Base-by-base conservation (phyloP, 2,888 invertebrate genomes). In the Plagodis dolabraria region DNA sequence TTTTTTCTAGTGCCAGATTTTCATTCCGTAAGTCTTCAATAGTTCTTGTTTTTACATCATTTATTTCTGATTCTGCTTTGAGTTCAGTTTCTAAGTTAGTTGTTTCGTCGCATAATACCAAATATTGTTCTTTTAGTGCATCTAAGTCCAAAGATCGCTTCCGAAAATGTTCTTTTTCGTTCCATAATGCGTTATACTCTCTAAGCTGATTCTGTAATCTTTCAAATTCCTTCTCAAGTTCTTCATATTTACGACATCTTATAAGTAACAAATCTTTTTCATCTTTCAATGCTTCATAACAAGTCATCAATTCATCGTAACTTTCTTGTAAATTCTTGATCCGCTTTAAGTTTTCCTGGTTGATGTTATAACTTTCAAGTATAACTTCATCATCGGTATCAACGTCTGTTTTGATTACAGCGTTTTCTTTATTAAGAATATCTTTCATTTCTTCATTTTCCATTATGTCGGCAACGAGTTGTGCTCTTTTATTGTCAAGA, bases 381-480 rank as follows among this genome's bases (percentile, higher is more conserved):
- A 60, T 53, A 38, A 72, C 64, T 36, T 62, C 79, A 12, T 82
- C 77, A 52, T 70, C 67, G 4, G 77, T 74, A 38, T 33, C 36
- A 38, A 9, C 9, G 9, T 77, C 74, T 34, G 77, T 75, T 36
- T 68, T 61, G 9, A 51, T 53, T n/a, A 65, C 57, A 44, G 65
- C 56, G 53, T 70, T 79, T 36, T 89, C 84, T 74, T 83, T 86
- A 57, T 73, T 77, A 0, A 92, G 71, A 53, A 90, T 84, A 72
- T 89, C 87, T 75, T 86, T 90, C 82, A 92, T 89, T 77, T 92
- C 92, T 6, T 86, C 80, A 55, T 86, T 83, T 57, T 86, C 79
- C 80, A 92, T 92, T 51, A 92, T 91, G 53, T 92, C 90, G 33
- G 92, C 92, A 6, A 90, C 86, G 40, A 92, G 82, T 44, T 88